Evolutionary conservation across 2,113 vertebrate genomes (phyloP).

Genomic region (Sinocyclocheilus maitianheensis): DNA sequence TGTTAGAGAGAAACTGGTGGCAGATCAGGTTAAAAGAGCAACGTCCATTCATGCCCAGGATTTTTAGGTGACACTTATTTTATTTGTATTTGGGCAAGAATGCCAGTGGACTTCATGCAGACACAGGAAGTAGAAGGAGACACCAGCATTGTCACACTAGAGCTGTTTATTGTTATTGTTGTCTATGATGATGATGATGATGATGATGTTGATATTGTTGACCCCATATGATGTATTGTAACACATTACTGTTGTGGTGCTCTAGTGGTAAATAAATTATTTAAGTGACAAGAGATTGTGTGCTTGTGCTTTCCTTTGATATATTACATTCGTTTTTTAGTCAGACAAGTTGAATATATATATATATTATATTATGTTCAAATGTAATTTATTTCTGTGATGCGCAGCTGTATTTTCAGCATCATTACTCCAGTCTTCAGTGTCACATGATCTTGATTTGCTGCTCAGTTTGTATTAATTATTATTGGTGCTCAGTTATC

Average conservation of each 20-base stretch:
- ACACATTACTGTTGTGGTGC: constrained; percentile 89
- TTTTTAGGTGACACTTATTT: constrained; percentile 42
- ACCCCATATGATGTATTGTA: constrained; percentile 88
- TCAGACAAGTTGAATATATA: no score
- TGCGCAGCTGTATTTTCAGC: no score
- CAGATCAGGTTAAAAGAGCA: constrained; percentile 27
- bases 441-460: no score
- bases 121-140: constrained; percentile 49
- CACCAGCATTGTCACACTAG: constrained; percentile 61
- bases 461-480: no score
- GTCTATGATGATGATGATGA: constrained; percentile 77
- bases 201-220: constrained; percentile 79
- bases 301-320: neutral
- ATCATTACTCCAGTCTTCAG: no score
- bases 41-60: constrained; percentile 20
- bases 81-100: constrained; percentile 25
- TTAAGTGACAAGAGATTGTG: constrained; percentile 76
- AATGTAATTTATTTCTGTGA: no score
- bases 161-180: constrained; percentile 67
- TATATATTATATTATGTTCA: no score
- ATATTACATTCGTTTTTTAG: no score
- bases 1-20: neutral
- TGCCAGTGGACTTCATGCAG: constrained; percentile 60
- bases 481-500: no score
- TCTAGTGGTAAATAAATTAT: constrained; percentile 98